A percentile compares a stretch with the other conserved stretches of the same genome.
Conservation (phyloP, 2,797 vertebrate genomes). For the Chloroceryle inda region DNA sequence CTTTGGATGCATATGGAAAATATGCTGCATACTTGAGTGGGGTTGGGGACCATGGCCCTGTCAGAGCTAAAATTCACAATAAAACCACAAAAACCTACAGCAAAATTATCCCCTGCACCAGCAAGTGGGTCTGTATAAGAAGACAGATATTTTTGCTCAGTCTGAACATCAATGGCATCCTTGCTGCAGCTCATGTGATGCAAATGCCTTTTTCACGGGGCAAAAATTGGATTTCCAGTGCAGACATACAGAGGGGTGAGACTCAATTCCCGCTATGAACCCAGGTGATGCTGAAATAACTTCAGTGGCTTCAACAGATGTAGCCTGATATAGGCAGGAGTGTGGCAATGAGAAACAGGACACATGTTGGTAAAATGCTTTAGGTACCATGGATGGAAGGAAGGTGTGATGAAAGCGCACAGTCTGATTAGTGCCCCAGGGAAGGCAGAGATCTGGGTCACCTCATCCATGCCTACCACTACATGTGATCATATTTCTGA, state of each 20-base stretch:
- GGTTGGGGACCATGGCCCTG: not conserved
- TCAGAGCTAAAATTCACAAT: not conserved
- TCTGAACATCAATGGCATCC: not conserved
- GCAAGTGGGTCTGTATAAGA: not conserved
- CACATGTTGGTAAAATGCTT: not conserved
- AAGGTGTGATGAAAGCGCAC: not conserved
- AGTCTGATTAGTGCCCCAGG: not conserved
- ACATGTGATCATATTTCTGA: constrained; percentile 20
- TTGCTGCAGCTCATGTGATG: not conserved
- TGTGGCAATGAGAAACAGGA: not conserved
- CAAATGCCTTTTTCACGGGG: not conserved
- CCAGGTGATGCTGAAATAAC: not conserved
- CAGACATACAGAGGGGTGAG: not conserved
- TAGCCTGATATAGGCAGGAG: not conserved
- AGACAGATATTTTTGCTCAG: not conserved
- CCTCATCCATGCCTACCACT: not conserved
- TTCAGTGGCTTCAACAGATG: not conserved
- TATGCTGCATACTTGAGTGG: not conserved
- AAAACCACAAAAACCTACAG: not conserved
- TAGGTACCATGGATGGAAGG: not conserved
- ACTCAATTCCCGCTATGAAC: not conserved
- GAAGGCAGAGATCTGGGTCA: constrained; percentile 56
- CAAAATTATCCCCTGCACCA: not conserved
- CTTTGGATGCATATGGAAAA: not conserved
- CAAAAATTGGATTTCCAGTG: not conserved